These are phyloP conservation scores for Dysidea cf. avara DNA, from an alignment of 37 sponge, comb jelly and placozoan genomes.

Conservation along the genomic window DNA sequence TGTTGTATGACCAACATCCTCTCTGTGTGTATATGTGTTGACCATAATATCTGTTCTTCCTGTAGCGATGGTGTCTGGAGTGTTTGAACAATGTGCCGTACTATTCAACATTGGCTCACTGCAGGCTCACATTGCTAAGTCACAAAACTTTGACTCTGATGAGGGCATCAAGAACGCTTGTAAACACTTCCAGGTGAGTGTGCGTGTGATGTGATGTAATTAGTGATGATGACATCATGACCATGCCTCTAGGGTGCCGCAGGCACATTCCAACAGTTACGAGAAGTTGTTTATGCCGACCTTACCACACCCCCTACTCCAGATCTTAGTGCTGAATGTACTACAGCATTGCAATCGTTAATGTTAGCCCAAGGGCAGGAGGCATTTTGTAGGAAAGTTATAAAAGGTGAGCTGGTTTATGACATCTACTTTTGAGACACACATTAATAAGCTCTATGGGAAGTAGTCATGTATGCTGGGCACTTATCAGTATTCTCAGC, in stretches of 20 bases:
- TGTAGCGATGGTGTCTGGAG: slow-evolving; percentile 69
- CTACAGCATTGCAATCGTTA: slow-evolving; percentile 72
- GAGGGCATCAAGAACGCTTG: slow-evolving; percentile 90
- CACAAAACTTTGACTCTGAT: slow-evolving; percentile 90
- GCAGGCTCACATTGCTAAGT: slow-evolving; percentile 82
- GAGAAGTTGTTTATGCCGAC: slow-evolving; percentile 83
- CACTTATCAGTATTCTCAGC: too few relatives aligned
- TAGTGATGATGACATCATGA: neutral
- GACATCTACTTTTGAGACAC: too few relatives aligned
- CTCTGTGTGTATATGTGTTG: neutral
- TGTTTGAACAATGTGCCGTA: slow-evolving; percentile 85
- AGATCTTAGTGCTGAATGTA: slow-evolving; percentile 81
- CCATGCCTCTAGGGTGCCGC: slow-evolving; percentile 69
- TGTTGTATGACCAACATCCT: slow-evolving; percentile 11
- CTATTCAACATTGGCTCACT: slow-evolving; percentile 93
- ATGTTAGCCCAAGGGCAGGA: slow-evolving; percentile 98
- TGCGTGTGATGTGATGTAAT: neutral
- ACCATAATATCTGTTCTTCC: too few relatives aligned
- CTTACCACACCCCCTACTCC: slow-evolving; percentile 88
- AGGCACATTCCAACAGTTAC: slow-evolving; percentile 81
- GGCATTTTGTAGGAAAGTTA: slow-evolving; percentile 80
- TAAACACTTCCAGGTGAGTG: slow-evolving; percentile 85
- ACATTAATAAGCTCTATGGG: too few relatives aligned
- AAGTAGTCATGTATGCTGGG: neutral
- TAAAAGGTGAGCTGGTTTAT: slow-evolving; percentile 35